A percentile compares a stretch with the other conserved stretches of the same genome.
These are phyloP conservation scores for Parazoanthus atlanticus DNA, from an alignment of 92 coral and sea anemone species.

Conservation along the genomic window DNA sequence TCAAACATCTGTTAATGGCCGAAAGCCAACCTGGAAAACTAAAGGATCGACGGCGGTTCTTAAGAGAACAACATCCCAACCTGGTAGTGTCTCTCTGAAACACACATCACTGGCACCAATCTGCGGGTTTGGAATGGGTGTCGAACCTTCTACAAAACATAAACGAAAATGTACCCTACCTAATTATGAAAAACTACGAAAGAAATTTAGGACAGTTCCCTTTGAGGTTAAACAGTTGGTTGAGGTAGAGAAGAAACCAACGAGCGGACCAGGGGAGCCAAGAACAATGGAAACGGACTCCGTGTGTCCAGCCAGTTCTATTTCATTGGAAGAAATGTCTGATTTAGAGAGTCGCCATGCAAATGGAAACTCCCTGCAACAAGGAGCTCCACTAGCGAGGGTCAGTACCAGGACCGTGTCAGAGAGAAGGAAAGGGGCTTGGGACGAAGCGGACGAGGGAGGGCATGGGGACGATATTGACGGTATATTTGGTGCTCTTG, in stretches of 20 bases:
- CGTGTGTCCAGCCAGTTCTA: neutral
- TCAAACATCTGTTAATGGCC: neutral
- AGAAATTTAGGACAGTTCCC: neutral
- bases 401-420: neutral
- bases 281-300: neutral
- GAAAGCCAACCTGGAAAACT: neutral
- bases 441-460: neutral
- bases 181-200: neutral
- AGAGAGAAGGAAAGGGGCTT: neutral
- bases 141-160: neutral
- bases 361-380: neutral
- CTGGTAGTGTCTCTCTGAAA: neutral
- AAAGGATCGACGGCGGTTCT: neutral
- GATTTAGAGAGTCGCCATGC: neutral
- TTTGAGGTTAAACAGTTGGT: neutral
- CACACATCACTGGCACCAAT: neutral
- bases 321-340: neutral
- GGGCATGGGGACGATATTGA: conserved; percentile 9
- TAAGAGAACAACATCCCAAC: neutral
- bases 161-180: neutral
- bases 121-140: neutral
- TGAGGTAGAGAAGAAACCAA: neutral
- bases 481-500: conserved; percentile 10
- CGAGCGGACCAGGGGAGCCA: neutral
- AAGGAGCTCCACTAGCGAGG: neutral